Percentiles rank a stretch among this genome's conserved stretches.
Conservation (phyloP, 2,888 invertebrate species). For the Plebejus argus region DNA sequence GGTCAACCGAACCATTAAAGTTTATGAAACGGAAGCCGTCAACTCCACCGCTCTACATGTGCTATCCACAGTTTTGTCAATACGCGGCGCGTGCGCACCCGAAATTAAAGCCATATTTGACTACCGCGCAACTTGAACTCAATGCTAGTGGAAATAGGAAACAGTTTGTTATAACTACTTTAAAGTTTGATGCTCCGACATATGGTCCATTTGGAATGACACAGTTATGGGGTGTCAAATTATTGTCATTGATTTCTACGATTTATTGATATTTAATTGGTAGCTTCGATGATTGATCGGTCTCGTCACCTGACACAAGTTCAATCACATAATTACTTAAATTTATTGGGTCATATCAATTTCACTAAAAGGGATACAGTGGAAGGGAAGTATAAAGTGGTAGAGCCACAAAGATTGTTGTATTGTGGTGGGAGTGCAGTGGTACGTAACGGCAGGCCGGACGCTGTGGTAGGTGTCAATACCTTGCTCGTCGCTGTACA, state of each 20-base stretch:
- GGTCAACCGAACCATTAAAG: constrained; percentile 78
- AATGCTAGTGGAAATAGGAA: constrained; percentile 45
- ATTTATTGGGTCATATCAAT: background rate
- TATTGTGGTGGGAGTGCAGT: constrained; percentile 50
- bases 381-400: constrained; percentile 21
- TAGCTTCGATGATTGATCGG: background rate
- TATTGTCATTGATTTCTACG: constrained; percentile 18
- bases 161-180: constrained; percentile 28
- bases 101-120: constrained; percentile 40
- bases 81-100: constrained; percentile 63
- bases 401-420: constrained; percentile 32
- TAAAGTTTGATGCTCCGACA: constrained; percentile 15
- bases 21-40: constrained; percentile 79
- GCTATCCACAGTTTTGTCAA: constrained; percentile 70
- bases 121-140: constrained; percentile 45
- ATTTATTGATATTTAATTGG: constrained; percentile 25
- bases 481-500: constrained; percentile 50
- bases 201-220: constrained; percentile 32
- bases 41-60: constrained; percentile 59
- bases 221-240: constrained; percentile 30
- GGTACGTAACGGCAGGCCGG: constrained; percentile 62
- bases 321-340: background rate
- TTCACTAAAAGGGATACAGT: constrained; percentile 14
- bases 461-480: constrained; percentile 60
- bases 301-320: background rate